Evolutionary conservation across 2,113 vertebrate genomes (phyloP), one percentile per base, ranked within the genome.

Genomic region (Dipodomys ordii): DNA sequence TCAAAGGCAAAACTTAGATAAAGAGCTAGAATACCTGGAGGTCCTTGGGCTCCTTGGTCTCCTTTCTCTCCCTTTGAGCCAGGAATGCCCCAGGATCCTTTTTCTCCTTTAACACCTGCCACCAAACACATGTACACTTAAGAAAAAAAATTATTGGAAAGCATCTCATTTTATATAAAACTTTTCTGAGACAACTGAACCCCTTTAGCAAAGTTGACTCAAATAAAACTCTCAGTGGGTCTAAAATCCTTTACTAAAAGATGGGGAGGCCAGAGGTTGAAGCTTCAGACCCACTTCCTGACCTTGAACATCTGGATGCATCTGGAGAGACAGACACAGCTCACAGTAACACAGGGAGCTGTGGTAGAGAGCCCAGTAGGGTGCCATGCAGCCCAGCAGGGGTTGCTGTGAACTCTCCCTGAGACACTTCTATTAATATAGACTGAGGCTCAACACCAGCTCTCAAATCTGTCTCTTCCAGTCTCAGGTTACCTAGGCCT

Each of bases 51-150:
- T 3, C 99, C 99, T 89, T 97, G 98, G 39, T 99, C 99, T 46
- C 99, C 99, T 79, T 99, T 99, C 83, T 99, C 99, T 96, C 99
- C 99, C 98, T 99, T 99, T 6, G 96, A 91, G 35, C 95, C 98
- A 0, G 81, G 97, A 68, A 93, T 90, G 28, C 93, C 96, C 98
- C 97, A 98, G 85, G 98, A 98, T 83, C 97, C 98, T 94, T 97
- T 96, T 60, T 96, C 97, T 96, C 95, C 97, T 96, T 98, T 97
- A 89, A 96, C 39, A 28, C 97, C 98, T 98, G 95, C 28, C 67
- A 87, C 27, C 68, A 90, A 97, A 96, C 91, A 87, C 11, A 95
- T 19, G 76, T 28, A 87, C 22, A 7, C n/a, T 60, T 22, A 72
- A 76, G 32, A 7, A 46, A 32, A 39, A 57, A 95, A 90, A 87